These are phyloP conservation scores for Gymnoscopelus braueri DNA, from an alignment of 2,797 vertebrate species.

Conservation along the genomic window DNA sequence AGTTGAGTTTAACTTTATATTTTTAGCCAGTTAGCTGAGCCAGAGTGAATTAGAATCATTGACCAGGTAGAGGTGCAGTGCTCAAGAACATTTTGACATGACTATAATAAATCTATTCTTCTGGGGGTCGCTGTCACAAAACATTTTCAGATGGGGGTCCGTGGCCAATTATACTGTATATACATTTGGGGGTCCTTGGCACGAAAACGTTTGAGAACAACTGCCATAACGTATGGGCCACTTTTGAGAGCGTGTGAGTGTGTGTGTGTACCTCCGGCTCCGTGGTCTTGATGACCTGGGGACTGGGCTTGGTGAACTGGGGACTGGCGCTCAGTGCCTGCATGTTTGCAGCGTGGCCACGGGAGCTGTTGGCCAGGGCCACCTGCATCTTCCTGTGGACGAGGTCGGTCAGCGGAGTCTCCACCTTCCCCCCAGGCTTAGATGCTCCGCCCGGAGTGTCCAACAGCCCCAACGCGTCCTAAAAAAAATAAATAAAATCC, in stretches of 20 bases:
- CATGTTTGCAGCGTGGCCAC: conserved; percentile 63
- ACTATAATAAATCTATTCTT: no score
- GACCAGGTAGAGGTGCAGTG: no score
- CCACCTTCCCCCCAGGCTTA: conserved; percentile 73
- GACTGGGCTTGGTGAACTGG: conserved; percentile 83
- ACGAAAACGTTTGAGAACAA: no score
- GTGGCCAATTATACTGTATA: no score
- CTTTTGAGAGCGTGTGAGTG: not conserved
- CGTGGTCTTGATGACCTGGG: conserved; percentile 75
- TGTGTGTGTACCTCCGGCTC: conserved; percentile 74
- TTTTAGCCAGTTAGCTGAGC: no score
- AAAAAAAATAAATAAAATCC: not conserved
- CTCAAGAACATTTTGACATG: no score
- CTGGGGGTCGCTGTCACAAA: no score
- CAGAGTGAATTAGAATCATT: no score
- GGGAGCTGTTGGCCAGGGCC: conserved; percentile 90
- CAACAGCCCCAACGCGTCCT: conserved; percentile 91
- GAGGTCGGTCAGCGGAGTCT: conserved; percentile 92
- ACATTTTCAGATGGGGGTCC: no score
- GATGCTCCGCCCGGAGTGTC: conserved; percentile 84
- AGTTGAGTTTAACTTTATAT: no score
- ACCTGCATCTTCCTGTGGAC: conserved; percentile 90
- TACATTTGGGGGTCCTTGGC: no score
- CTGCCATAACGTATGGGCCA: no score
- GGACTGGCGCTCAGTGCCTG: conserved; percentile 87